Evolutionary conservation across 1,140 invertebrate genomes (phyloP).

Genomic region (Rhizoglyphus robini): DNA sequence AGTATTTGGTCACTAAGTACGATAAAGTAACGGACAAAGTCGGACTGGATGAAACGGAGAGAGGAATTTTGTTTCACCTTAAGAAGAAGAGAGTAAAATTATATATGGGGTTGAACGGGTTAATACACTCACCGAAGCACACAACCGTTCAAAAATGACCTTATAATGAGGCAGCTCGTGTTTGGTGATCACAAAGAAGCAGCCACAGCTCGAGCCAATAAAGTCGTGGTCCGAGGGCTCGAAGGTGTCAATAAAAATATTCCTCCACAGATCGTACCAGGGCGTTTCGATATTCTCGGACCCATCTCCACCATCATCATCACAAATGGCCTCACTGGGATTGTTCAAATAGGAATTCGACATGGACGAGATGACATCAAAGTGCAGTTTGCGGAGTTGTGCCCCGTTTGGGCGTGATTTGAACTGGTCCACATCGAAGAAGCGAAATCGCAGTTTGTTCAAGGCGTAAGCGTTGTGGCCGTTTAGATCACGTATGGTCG

Average conservation of each 20-base stretch:
- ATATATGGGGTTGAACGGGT: no score
- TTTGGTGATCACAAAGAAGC: constrained; percentile 21
- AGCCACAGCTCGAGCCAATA: constrained; percentile 22
- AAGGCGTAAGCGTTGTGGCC: constrained; percentile 16
- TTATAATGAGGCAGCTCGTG: constrained; percentile 19
- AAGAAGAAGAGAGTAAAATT: constrained; percentile 2
- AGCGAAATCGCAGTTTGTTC: constrained; percentile 8
- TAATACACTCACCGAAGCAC: constrained; percentile 13
- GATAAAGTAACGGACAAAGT: constrained; percentile 8
- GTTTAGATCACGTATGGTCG: constrained; percentile 10
- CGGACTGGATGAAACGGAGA: background rate
- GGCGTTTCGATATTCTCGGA: constrained; percentile 16
- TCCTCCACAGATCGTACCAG: constrained; percentile 24
- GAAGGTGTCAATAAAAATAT: constrained; percentile 19
- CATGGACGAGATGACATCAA: constrained; percentile 16
- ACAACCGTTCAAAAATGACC: constrained; percentile 12
- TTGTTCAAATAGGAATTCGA: constrained; percentile 1
- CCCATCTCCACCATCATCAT: background rate
- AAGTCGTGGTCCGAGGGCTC: constrained; percentile 22
- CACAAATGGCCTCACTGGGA: background rate
- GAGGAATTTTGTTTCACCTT: constrained; percentile 15
- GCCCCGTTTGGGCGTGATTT: constrained; percentile 7
- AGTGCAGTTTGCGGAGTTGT: constrained; percentile 12
- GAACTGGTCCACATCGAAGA: constrained; percentile 4
- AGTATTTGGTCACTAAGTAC: constrained; percentile 14